Base-by-base conservation (phyloP, 2,888 invertebrate species). In the Shargacucullia verbasci region DNA sequence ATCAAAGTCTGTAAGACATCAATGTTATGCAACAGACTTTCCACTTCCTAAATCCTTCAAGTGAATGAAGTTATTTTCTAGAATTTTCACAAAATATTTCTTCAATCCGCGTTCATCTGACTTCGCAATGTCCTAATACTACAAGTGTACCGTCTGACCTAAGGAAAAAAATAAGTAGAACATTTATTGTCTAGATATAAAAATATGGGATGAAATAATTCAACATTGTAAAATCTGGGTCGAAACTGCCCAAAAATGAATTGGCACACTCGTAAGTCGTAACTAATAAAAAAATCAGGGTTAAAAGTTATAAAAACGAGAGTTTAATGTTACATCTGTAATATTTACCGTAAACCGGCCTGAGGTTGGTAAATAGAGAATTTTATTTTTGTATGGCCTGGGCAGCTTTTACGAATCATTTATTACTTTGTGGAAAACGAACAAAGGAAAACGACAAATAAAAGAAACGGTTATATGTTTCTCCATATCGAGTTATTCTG, bases 341-440 rank as follows among this genome's bases (percentile, higher is more conserved):
- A 20, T 55, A 50, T 63, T 45, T 57, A 41, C 35, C 11, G 43
- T 38, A 12, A 10, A 15, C 44, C 10, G 11, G 34, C 7, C 43
- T 20, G 20, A 20, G 20, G 20, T 0, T 14, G 5, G 35, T 34
- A 55, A 47, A 56, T 35, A 48, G 11, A 34, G 13, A 37, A 48
- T 46, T 62, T 62, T 45, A 40, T 62, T 49, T 39, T 45, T 56
- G 27, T 48, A 34, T 1, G 33, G 41, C 40, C 11, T 33, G 15
- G 6, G 15, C 41, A 41, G 35, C 8, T 14, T 35, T 33, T 8
- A 14, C 31, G 7, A 61, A 56, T 37, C n/a, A 48, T 56, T 40
- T 40, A 45, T 44, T 44, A 39, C n/a, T 41, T 55, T 39, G 37
- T 43, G 20, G 0, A 47, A 29, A 46, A 27, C 25, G 13, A 48